phyloP scores from a whole-genome alignment of 2,888 invertebrate species.

The Pyrochroa serraticornis region DNA sequence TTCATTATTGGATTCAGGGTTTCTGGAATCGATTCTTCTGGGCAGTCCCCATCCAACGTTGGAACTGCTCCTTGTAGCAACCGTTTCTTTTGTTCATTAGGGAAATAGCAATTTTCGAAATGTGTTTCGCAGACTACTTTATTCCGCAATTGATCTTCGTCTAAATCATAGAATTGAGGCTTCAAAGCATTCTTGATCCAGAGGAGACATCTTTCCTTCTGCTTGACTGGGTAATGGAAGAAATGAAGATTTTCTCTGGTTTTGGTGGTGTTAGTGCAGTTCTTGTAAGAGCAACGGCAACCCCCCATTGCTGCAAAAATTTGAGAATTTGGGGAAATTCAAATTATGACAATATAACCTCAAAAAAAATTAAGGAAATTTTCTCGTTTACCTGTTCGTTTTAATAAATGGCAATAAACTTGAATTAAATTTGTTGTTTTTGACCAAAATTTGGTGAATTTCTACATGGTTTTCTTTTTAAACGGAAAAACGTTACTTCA shows the following conservation, averaged over 20 bases:
- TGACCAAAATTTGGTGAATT: no score
- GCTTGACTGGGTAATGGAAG: conserved; percentile 68
- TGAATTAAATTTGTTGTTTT: no score
- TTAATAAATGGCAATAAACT: no score
- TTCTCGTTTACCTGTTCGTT: no score
- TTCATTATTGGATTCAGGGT: conserved; percentile 9
- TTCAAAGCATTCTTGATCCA: conserved; percentile 65
- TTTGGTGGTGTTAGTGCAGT: conserved; percentile 61
- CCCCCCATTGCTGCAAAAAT: conserved; percentile 61
- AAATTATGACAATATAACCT: conserved; percentile 17
- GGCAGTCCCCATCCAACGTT: conserved; percentile 55
- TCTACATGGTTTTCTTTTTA: no score
- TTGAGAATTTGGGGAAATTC: background rate
- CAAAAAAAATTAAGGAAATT: background rate
- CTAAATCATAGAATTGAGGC: conserved; percentile 61
- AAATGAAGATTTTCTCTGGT: conserved; percentile 60
- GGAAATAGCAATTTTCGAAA: conserved; percentile 62
- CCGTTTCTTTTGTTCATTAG: conserved; percentile 63
- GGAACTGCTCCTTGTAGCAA: conserved; percentile 64
- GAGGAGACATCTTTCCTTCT: conserved; percentile 63
- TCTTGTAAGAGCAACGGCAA: conserved; percentile 65
- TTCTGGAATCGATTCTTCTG: conserved; percentile 2
- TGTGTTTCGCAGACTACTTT: conserved; percentile 67
- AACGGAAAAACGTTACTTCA: no score
- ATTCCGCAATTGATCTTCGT: conserved; percentile 65